A percentile compares a stretch with the other conserved stretches of the same genome.
Conservation (phyloP, 2,113 vertebrate genomes). For the Sylvietta virens region DNA sequence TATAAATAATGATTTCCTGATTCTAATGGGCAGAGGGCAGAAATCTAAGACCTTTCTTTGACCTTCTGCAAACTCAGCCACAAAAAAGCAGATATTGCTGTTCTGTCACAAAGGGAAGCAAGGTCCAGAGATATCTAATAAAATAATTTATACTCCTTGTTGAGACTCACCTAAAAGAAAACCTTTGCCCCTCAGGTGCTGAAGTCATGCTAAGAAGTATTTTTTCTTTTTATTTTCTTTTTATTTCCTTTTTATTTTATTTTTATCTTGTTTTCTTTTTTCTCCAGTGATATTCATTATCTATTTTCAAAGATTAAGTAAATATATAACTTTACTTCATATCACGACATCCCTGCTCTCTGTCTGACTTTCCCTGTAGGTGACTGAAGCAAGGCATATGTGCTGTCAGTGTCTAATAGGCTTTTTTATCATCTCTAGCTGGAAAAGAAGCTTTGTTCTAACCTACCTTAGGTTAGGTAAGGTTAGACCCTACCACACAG, state of each 20-base stretch:
- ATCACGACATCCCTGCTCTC: not conserved
- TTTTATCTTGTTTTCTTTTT: too few relatives aligned
- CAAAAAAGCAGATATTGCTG: not conserved
- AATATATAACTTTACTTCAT: not conserved
- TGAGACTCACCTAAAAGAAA: not conserved
- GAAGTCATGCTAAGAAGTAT: not conserved
- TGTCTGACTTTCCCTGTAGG: not conserved
- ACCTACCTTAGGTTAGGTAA: not conserved
- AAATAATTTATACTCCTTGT: not conserved
- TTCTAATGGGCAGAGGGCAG: not conserved
- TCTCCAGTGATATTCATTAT: not conserved
- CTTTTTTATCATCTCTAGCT: not conserved
- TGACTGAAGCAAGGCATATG: not conserved
- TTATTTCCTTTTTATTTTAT: fast-evolving
- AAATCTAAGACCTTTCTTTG: not conserved
- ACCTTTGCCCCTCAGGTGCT: not conserved
- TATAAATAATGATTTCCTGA: not conserved
- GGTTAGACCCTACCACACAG: not conserved
- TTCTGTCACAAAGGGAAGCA: not conserved
- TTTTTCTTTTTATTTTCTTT: not conserved
- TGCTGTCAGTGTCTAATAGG: not conserved
- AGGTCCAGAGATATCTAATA: not conserved
- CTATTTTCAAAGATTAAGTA: not conserved
- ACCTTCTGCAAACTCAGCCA: not conserved
- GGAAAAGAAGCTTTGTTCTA: not conserved